Conservation (phyloP, 1,140 invertebrate species). For the Dolichoris vasculosae region DNA sequence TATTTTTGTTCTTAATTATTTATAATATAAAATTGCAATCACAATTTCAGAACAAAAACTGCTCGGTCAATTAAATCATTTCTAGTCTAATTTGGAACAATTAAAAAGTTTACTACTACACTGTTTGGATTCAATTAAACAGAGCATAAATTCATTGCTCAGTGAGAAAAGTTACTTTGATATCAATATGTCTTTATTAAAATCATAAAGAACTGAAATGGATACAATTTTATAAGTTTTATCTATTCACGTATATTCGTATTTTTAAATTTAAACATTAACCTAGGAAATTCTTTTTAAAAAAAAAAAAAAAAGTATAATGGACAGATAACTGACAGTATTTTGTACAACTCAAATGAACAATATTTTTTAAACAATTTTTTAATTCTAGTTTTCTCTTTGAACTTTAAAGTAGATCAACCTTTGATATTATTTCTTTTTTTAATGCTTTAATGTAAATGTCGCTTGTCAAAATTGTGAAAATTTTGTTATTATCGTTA, state of each 20-base stretch:
- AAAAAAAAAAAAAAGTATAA: background rate
- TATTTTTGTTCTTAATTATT: background rate
- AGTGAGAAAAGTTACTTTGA: background rate
- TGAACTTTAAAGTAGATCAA: too few relatives aligned
- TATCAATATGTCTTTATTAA: background rate
- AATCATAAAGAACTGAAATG: background rate
- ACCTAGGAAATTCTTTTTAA: background rate
- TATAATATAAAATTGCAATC: background rate
- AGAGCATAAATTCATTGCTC: conserved; percentile 14
- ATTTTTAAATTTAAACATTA: too few relatives aligned
- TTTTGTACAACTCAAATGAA: background rate
- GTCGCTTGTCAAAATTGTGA: background rate
- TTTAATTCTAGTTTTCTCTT: background rate
- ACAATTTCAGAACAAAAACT: background rate
- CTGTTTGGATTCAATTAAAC: conserved; percentile 34
- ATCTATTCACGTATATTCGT: background rate
- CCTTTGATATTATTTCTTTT: too few relatives aligned
- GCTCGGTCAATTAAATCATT: conserved; percentile 18
- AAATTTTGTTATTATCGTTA: background rate
- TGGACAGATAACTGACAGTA: background rate
- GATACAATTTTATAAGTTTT: background rate
- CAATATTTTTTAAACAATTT: background rate
- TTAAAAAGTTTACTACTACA: conserved; percentile 18
- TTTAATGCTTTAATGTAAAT: background rate
- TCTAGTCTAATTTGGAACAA: background rate